Evolutionary conservation across 2,797 vertebrate species (phyloP).

Genomic region (Myotis pilosus): DNA sequence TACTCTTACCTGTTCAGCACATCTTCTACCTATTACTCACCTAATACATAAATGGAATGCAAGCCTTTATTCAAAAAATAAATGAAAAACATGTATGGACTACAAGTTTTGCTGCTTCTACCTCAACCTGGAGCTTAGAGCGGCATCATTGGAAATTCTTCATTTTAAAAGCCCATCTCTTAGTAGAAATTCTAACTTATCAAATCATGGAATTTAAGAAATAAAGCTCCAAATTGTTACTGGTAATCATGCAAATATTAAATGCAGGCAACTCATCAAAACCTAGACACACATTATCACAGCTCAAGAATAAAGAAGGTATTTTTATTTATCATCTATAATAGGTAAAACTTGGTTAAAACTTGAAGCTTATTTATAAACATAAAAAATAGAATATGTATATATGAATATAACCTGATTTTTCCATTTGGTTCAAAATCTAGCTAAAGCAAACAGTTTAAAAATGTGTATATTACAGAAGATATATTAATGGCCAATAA

Average conservation of each 20-base stretch:
- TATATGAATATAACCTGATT: neutral
- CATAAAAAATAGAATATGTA: neutral
- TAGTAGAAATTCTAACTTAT: constrained; percentile 3
- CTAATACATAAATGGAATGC: neutral
- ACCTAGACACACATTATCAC: neutral
- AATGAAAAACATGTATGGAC: constrained; percentile 7
- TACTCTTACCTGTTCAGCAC: constrained; percentile 15
- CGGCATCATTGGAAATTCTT: neutral
- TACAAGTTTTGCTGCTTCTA: neutral
- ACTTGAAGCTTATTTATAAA: constrained; percentile 1
- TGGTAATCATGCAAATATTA: constrained; percentile 9
- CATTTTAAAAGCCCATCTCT: neutral
- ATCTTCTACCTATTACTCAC: neutral
- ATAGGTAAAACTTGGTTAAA: constrained; percentile 13
- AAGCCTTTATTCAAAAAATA: constrained; percentile 30
- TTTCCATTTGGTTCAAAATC: constrained; percentile 31
- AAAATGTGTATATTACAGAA: neutral
- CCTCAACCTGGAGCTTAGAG: neutral
- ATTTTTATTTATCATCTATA: constrained; percentile 45
- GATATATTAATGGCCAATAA: neutral
- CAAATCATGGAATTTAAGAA: neutral
- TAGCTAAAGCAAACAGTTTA: constrained; percentile 40
- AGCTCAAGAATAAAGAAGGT: neutral
- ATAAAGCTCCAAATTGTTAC: neutral
- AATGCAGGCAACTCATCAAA: neutral